These are phyloP conservation scores for Bhutanitis thaidina DNA, from an alignment of 2,888 invertebrate genomes.

Conservation along the genomic window DNA sequence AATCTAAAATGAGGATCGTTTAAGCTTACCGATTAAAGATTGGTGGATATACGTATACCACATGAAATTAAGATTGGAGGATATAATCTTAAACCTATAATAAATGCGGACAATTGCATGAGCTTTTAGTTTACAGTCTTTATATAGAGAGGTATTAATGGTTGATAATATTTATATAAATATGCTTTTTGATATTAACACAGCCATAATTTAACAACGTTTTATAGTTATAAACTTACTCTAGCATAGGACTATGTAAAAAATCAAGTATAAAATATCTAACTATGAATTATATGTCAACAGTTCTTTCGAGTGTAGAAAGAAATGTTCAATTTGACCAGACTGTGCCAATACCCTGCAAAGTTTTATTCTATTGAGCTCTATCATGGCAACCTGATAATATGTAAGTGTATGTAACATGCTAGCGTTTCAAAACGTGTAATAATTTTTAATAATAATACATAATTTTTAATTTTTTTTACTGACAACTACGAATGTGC, in stretches of 20 bases:
- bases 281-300: slow-evolving; percentile 38
- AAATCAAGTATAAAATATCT: slow-evolving; percentile 31
- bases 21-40: too few species aligned
- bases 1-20: too few species aligned
- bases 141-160: slow-evolving; percentile 72
- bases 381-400: slow-evolving; percentile 23
- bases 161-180: slow-evolving; percentile 61
- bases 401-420: background rate
- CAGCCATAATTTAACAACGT: slow-evolving; percentile 66
- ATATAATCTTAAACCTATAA: slow-evolving; percentile 17
- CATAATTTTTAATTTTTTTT: background rate
- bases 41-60: too few species aligned
- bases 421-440: background rate
- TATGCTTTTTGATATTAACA: slow-evolving; percentile 75
- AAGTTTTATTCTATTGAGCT: slow-evolving; percentile 14
- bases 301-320: slow-evolving; percentile 34
- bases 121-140: slow-evolving; percentile 59
- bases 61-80: slow-evolving; percentile 9
- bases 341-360: slow-evolving; percentile 53
- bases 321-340: slow-evolving; percentile 48
- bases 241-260: slow-evolving; percentile 25
- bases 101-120: slow-evolving; percentile 38
- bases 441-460: too few species aligned
- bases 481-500: background rate
- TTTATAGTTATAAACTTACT: slow-evolving; percentile 34